Conservation (phyloP, 2,888 invertebrate species). For the Drosophila borealis region DNA sequence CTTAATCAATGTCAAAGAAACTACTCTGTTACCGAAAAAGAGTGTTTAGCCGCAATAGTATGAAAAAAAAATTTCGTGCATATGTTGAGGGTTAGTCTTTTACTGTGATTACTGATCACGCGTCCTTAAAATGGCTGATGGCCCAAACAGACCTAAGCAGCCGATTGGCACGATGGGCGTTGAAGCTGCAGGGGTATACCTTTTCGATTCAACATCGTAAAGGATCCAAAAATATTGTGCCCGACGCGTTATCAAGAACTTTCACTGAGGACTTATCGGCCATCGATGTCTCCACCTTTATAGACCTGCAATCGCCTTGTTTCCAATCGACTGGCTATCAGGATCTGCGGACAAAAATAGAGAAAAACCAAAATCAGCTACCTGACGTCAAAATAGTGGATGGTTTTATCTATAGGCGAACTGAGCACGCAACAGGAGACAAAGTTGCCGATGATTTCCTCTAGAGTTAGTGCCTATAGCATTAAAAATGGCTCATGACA, state of each 20-base stretch:
- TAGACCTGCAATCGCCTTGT: neutral
- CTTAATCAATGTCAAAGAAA: constrained; percentile 7
- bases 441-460: too few relatives aligned
- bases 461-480: neutral
- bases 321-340: neutral
- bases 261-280: neutral
- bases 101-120: too few relatives aligned
- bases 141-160: neutral
- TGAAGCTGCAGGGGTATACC: neutral
- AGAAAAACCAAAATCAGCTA: too few relatives aligned
- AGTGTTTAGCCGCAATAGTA: too few relatives aligned
- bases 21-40: constrained; percentile 8
- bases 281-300: too few relatives aligned
- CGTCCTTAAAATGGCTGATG: too few relatives aligned
- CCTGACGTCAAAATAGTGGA: too few relatives aligned
- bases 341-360: neutral
- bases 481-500: neutral
- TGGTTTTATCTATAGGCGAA: too few relatives aligned
- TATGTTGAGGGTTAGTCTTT: too few relatives aligned
- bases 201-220: neutral
- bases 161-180: neutral
- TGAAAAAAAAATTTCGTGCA: too few relatives aligned
- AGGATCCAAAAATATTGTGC: neutral
- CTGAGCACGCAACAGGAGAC: too few relatives aligned
- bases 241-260: neutral